Evolutionary conservation across 2,888 invertebrate genomes (phyloP).

Genomic region (Didymodactylos carnosus): DNA sequence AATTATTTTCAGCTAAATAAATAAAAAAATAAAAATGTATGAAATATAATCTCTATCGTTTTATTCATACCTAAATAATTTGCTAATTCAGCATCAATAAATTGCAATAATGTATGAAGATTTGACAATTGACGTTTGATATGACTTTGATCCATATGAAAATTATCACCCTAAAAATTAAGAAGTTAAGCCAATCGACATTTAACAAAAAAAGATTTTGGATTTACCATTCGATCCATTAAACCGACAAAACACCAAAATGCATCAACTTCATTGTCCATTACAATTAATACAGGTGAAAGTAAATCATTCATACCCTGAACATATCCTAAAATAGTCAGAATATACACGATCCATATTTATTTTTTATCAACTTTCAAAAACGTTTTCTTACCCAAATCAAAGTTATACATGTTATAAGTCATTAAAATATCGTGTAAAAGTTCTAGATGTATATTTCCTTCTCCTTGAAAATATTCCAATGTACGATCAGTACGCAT

Average conservation of each 20-base stretch:
- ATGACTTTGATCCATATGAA: slow-evolving; percentile 83
- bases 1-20: slow-evolving; percentile 46
- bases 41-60: background rate
- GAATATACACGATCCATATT: background rate
- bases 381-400: too few relatives aligned
- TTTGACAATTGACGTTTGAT: slow-evolving; percentile 80
- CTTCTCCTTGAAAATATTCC: slow-evolving; percentile 73
- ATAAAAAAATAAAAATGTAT: background rate
- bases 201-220: slow-evolving; percentile 9
- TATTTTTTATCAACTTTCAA: too few relatives aligned
- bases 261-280: slow-evolving; percentile 78
- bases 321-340: slow-evolving; percentile 38
- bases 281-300: slow-evolving; percentile 60
- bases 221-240: slow-evolving; percentile 67
- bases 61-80: slow-evolving; percentile 34
- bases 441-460: slow-evolving; percentile 63
- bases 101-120: slow-evolving; percentile 56
- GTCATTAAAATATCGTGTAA: slow-evolving; percentile 86
- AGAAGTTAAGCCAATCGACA: slow-evolving; percentile 7
- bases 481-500: slow-evolving; percentile 76
- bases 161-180: slow-evolving; percentile 52
- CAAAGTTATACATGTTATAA: slow-evolving; percentile 95
- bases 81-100: slow-evolving; percentile 42
- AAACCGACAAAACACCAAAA: slow-evolving; percentile 98
- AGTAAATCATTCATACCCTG: slow-evolving; percentile 95